These are phyloP conservation scores for Brachycybe producta DNA, from an alignment of 2,888 invertebrate species.

Conservation along the genomic window DNA sequence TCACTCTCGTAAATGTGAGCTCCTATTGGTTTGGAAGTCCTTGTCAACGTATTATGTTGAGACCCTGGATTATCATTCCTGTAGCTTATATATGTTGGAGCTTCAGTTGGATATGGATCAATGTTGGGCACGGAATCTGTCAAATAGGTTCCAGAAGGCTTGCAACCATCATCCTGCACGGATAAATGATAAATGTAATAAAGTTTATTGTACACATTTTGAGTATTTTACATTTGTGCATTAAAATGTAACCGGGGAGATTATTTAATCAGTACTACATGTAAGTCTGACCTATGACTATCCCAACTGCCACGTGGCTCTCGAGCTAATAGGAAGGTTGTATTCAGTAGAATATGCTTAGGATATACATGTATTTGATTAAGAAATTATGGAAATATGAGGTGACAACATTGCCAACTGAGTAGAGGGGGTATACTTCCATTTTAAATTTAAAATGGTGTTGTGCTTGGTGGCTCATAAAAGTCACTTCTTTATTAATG, in stretches of 20 bases:
- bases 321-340: background rate
- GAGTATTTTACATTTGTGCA: too few relatives aligned
- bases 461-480: too few relatives aligned
- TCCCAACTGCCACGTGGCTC: too few relatives aligned
- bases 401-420: too few relatives aligned
- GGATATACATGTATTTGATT: too few relatives aligned
- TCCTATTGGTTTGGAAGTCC: slow-evolving; percentile 25
- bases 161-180: slow-evolving; percentile 18
- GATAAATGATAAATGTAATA: background rate
- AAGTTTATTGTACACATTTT: background rate
- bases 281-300: too few relatives aligned
- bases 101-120: slow-evolving; percentile 18
- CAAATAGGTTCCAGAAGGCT: slow-evolving; percentile 17
- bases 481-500: too few relatives aligned
- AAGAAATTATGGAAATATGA: too few relatives aligned
- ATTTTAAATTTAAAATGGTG: too few relatives aligned
- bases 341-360: background rate
- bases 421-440: too few relatives aligned
- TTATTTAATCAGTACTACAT: too few relatives aligned
- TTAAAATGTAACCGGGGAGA: too few relatives aligned
- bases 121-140: slow-evolving; percentile 18
- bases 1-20: slow-evolving; percentile 23
- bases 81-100: slow-evolving; percentile 17
- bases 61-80: slow-evolving; percentile 19
- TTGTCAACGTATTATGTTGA: slow-evolving; percentile 37